A percentile compares a stretch with the other conserved stretches of the same genome.
phyloP scores from a whole-genome alignment of 2,113 vertebrate genomes.

The Parotia lawesii region DNA sequence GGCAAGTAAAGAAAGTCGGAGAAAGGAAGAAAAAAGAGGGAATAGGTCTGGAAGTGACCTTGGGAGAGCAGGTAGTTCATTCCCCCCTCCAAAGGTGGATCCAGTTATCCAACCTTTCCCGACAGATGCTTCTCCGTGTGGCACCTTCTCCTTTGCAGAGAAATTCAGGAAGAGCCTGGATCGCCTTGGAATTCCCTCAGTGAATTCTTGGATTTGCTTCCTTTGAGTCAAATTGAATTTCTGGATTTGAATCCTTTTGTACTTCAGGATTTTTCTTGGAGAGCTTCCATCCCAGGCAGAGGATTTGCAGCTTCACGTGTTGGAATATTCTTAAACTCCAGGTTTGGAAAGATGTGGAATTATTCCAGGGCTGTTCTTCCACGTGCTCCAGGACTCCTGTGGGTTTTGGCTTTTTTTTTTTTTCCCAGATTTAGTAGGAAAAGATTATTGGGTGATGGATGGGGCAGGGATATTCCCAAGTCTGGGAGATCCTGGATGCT shows the following conservation, averaged over 20 bases:
- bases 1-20: neutral
- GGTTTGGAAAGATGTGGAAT: neutral
- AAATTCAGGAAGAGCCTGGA: neutral
- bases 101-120: neutral
- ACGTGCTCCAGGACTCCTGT: rapidly evolving
- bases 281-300: neutral
- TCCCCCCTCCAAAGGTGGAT: neutral
- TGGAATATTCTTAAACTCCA: neutral
- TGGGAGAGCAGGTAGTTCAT: neutral
- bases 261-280: neutral
- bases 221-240: neutral
- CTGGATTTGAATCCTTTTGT: neutral
- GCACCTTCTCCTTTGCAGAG: neutral
- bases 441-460: neutral
- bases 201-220: neutral
- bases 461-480: neutral
- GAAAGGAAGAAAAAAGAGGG: neutral
- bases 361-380: neutral
- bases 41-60: neutral
- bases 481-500: neutral
- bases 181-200: neutral
- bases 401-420: neutral
- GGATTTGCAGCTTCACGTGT: neutral
- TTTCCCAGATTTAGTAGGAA: neutral
- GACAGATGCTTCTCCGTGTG: neutral